Evolutionary conservation across 2,113 vertebrate species (phyloP).

Genomic region (Barbus barbus): DNA sequence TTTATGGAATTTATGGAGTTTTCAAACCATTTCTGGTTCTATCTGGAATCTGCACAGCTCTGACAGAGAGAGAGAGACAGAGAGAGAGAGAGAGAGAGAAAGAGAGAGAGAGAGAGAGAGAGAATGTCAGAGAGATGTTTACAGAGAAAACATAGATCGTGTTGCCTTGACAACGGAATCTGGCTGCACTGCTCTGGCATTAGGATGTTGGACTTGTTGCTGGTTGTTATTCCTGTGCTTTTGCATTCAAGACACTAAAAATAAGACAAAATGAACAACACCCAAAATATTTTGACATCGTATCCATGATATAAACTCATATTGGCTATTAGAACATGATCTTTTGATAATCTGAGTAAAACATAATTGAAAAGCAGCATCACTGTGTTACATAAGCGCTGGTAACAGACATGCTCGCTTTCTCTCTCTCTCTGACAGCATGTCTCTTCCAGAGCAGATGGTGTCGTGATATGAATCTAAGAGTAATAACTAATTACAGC

Average conservation of each 20-base stretch:
- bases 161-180: constrained; percentile 44
- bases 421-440: not conserved
- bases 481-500: constrained; percentile 40
- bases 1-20: not conserved
- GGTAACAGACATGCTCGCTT: not conserved
- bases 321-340: not conserved
- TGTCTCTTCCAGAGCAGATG: constrained; percentile 48
- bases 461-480: constrained; percentile 47
- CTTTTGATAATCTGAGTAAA: not conserved
- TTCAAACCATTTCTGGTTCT: not conserved
- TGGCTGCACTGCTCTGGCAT: not conserved
- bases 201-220: constrained; percentile 22
- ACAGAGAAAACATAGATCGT: constrained; percentile 16
- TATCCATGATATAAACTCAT: not conserved
- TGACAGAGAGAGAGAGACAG: too few relatives aligned
- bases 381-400: not conserved
- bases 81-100: not conserved
- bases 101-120: not conserved
- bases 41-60: not conserved
- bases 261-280: constrained; percentile 1
- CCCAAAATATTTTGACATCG: not conserved
- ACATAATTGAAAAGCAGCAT: not conserved
- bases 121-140: constrained; percentile 10
- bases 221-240: constrained; percentile 3
- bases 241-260: not conserved